These are phyloP conservation scores for Rallus crepitans DNA, from an alignment of 2,797 vertebrate genomes.

Conservation along the genomic window DNA sequence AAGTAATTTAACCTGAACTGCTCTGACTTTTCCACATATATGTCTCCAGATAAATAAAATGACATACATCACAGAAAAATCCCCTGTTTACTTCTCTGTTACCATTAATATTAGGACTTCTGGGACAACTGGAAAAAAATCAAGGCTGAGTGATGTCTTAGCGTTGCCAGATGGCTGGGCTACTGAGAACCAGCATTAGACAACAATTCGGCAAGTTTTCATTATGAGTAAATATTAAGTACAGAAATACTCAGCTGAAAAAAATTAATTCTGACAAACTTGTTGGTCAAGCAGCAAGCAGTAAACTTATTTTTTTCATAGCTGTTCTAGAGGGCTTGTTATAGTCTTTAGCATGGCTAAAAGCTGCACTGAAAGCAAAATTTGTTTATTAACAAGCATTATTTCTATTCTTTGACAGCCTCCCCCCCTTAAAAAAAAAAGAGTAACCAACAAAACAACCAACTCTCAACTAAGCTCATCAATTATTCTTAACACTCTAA, in stretches of 20 bases:
- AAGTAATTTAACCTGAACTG: neutral
- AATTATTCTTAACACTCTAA: conserved; percentile 83
- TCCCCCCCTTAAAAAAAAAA: neutral
- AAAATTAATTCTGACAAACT: neutral
- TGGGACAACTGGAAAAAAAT: neutral
- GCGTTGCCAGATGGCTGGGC: neutral
- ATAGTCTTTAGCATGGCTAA: conserved; percentile 42
- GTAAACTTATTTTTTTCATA: neutral
- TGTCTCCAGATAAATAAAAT: neutral
- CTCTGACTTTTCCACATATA: neutral
- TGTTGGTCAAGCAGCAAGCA: neutral
- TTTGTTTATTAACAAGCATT: conserved; percentile 60
- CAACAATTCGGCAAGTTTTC: neutral
- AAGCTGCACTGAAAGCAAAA: conserved; percentile 5
- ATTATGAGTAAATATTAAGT: neutral
- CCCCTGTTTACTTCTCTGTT: neutral
- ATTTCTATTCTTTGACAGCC: neutral
- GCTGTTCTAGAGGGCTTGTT: conserved; percentile 26
- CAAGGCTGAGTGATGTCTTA: neutral
- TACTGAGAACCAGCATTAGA: neutral
- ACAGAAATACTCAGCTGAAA: neutral
- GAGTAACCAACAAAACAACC: neutral
- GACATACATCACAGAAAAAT: neutral
- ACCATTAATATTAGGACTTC: neutral
- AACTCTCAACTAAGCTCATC: conserved; percentile 79